These are phyloP conservation scores for Macrotis lagotis DNA, from an alignment of 2,113 vertebrate genomes.

Conservation along the genomic window DNA sequence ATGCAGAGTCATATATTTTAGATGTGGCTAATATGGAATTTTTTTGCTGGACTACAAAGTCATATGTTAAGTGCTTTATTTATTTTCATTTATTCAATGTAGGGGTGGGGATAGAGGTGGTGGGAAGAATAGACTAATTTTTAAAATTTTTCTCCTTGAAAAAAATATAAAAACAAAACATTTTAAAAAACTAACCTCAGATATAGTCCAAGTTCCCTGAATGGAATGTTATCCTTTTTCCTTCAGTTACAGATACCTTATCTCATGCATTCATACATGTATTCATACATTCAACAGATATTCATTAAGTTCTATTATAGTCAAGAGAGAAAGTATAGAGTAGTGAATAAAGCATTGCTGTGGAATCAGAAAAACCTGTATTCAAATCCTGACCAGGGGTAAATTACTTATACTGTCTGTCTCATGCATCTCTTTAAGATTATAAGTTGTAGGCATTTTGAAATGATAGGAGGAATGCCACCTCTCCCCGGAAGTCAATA, in stretches of 20 bases:
- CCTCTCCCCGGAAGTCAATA: rapidly evolving
- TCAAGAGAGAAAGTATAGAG: not conserved
- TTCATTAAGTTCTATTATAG: not conserved
- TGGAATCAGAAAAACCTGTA: not conserved
- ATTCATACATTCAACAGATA: not conserved
- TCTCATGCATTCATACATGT: not conserved
- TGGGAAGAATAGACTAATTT: not conserved
- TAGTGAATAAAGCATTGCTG: not conserved
- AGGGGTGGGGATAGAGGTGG: not conserved
- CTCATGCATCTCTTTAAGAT: not conserved
- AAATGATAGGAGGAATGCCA: not conserved
- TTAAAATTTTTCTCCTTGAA: not conserved
- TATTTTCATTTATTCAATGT: not conserved
- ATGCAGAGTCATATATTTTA: not conserved
- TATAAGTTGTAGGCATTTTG: not conserved
- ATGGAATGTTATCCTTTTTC: not conserved
- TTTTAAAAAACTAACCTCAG: not conserved
- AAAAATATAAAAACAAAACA: not conserved
- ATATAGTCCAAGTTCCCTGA: not conserved
- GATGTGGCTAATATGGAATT: not conserved
- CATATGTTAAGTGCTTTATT: not conserved
- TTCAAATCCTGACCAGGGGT: not conserved
- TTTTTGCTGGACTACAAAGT: not conserved
- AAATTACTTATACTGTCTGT: not conserved
- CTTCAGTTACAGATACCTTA: not conserved